Percentiles rank a stretch among this genome's conserved stretches.
Conservation (phyloP, 1,140 invertebrate genomes). For the Zaprionus davidi region DNA sequence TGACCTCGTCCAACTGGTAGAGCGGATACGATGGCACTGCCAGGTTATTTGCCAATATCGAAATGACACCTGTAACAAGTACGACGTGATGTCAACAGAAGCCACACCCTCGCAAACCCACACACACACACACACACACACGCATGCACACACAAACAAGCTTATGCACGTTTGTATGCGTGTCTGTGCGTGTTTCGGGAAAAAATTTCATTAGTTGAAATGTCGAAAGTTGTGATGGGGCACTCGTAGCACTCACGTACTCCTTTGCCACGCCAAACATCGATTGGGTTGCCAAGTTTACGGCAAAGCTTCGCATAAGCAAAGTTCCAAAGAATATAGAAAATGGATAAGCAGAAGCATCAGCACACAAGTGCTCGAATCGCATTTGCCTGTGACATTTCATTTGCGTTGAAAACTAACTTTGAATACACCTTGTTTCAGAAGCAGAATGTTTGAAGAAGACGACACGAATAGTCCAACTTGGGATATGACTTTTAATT, state of each 20-base stretch:
- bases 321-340: constrained; percentile 17
- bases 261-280: background rate
- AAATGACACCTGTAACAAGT: constrained; percentile 69
- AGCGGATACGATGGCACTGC: background rate
- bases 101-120: constrained; percentile 26
- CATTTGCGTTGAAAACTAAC: constrained; percentile 19
- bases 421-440: background rate
- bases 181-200: constrained; percentile 29
- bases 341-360: constrained; percentile 5
- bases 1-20: constrained; percentile 18
- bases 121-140: background rate
- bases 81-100: constrained; percentile 77
- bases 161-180: background rate
- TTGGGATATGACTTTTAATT: background rate
- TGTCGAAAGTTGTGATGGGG: constrained; percentile 64
- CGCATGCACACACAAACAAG: constrained; percentile 4
- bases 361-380: constrained; percentile 44
- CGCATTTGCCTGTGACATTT: constrained; percentile 72
- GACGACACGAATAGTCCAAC: background rate
- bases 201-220: constrained; percentile 76
- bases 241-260: constrained; percentile 2
- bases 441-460: background rate
- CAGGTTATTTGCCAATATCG: constrained; percentile 47
- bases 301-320: constrained; percentile 2
- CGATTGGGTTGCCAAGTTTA: constrained; percentile 35